phyloP scores from a whole-genome alignment of 2,113 vertebrate species.

The Tenrec ecaudatus region DNA sequence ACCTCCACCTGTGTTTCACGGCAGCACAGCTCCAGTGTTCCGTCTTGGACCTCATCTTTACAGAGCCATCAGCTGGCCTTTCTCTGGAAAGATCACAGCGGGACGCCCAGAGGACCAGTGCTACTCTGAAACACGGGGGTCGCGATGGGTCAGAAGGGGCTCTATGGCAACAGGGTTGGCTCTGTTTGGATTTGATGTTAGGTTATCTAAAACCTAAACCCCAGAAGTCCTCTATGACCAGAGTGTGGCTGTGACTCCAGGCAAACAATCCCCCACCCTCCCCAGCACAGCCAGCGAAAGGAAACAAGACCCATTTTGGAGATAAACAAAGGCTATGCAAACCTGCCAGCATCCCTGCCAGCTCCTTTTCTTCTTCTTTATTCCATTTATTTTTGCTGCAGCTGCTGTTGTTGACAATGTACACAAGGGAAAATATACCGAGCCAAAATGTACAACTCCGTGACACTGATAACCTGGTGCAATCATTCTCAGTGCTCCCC shows the following conservation, averaged over 20 bases:
- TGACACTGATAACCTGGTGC: background rate
- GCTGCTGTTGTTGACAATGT: background rate
- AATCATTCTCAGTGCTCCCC: background rate
- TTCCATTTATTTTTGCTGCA: background rate
- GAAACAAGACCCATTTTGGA: background rate
- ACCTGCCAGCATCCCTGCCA: background rate
- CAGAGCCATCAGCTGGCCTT: background rate
- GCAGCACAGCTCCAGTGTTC: background rate
- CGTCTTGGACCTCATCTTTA: too few species aligned
- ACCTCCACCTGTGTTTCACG: background rate
- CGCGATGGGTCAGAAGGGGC: too few species aligned
- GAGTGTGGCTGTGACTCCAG: background rate
- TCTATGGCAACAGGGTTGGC: too few species aligned
- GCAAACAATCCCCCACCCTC: background rate
- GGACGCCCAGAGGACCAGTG: too few species aligned
- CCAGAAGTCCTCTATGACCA: background rate
- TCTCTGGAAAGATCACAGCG: background rate
- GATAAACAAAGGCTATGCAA: too few species aligned
- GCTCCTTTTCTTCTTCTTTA: background rate
- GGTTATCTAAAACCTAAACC: background rate
- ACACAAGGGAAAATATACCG: too few species aligned
- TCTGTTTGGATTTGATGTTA: background rate
- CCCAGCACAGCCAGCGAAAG: too few species aligned
- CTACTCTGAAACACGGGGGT: too few species aligned
- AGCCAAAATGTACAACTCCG: background rate